Base-by-base conservation (phyloP, 2,797 vertebrate species). In the Amblyraja radiata region DNA sequence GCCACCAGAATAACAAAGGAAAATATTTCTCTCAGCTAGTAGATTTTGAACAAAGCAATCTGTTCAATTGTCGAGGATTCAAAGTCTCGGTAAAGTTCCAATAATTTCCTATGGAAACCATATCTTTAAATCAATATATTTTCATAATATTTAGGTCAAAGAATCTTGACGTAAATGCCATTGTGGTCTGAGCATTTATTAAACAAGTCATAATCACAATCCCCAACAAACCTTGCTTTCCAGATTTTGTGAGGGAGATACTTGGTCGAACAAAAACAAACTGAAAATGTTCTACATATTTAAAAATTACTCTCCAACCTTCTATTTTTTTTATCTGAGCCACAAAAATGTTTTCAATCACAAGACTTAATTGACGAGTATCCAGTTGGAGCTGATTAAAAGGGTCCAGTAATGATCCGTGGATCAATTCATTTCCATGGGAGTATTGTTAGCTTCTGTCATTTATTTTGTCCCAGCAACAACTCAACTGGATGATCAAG, bases 41-140 rank as follows among this genome's bases (percentile, higher is more conserved):
- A 68, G n/a, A 88, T 88, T 88, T 88, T 88, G n/a, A 68, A 88
- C n/a, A 88, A 6, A 36, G n/a, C 18, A 68, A 88, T 68, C 61
- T 88, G 14, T 68, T 18, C 18, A 63, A 68, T 68, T 68, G 63
- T 21, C 1, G n/a, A 36, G 36, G 5, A 28, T 36, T 63, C 61
- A 88, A 68, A 68, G n/a, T 36, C 84, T 68, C 63, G 13, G 61
- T 68, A 36, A 63, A 88, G 16, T 88, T 86, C 58, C 58, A n/a
- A 58, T 83, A 46, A 83, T 83, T 83, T 83, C 46, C 21, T 46
- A 54, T n/a, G 23, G 54, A 86, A 63, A 86, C 58, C 83, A 63
- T 86, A 63, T 86, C 25, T 86, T n/a, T 63, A 63, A 63, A 63
- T 86, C 58, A 63, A 86, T n/a, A 86, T 63, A 63, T 83, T 83